Conservation (phyloP, 1,140 invertebrate genomes). For the Conus betulinus region DNA sequence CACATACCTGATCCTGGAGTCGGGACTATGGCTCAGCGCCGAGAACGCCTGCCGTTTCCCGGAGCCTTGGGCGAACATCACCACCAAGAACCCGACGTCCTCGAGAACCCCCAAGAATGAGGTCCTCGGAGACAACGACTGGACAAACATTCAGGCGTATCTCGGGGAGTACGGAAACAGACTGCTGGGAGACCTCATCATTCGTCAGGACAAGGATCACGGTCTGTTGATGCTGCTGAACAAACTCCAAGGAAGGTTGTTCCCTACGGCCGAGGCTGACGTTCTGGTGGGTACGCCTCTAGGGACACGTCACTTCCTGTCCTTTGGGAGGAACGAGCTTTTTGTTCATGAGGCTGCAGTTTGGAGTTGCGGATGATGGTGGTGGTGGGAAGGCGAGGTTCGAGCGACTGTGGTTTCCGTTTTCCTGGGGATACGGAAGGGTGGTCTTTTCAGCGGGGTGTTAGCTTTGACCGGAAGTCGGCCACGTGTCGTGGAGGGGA, state of each 20-base stretch:
- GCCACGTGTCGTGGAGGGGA: not conserved
- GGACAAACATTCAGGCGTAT: not conserved
- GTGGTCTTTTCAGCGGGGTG: not conserved
- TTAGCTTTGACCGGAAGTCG: not conserved
- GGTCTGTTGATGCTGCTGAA: not conserved
- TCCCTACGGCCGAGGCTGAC: not conserved
- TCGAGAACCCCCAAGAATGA: too few relatives aligned
- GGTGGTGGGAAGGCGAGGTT: not conserved
- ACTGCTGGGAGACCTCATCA: not conserved
- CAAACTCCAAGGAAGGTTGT: not conserved
- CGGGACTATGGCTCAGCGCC: not conserved
- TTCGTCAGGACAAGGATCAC: not conserved
- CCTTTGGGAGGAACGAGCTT: not conserved
- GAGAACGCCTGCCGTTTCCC: not conserved
- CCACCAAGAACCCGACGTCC: not conserved
- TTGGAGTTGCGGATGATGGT: not conserved
- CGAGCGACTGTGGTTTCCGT: not conserved
- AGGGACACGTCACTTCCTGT: not conserved
- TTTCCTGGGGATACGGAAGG: too few relatives aligned
- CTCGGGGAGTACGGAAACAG: not conserved
- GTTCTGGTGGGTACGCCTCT: not conserved
- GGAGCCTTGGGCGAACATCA: not conserved
- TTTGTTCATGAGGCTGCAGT: not conserved
- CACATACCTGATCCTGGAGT: not conserved
- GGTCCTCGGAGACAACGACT: not conserved